Conservation (phyloP, 2,888 invertebrate genomes). For the Cataglyphis cursor region DNA sequence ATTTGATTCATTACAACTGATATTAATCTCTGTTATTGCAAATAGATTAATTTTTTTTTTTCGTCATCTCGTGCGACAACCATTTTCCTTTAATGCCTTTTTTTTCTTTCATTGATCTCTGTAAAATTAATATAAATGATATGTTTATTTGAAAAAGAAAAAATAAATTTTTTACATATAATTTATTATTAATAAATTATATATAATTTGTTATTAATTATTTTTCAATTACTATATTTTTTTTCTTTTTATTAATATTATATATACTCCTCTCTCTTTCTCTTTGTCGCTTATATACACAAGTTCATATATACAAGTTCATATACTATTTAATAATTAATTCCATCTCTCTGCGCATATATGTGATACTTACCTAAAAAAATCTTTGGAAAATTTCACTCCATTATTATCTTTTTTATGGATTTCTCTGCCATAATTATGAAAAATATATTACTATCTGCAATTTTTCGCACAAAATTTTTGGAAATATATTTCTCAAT, state of each 20-base stretch:
- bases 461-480: neutral
- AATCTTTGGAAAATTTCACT: neutral
- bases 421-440: neutral
- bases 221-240: neutral
- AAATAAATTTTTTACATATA: neutral
- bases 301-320: too few species aligned
- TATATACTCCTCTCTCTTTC: too few species aligned
- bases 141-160: neutral
- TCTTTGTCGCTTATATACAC: neutral
- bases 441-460: neutral
- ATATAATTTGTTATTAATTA: neutral
- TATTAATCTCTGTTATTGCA: neutral
- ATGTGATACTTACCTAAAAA: neutral
- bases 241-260: neutral
- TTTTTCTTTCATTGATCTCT: neutral
- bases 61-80: neutral
- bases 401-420: neutral
- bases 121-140: neutral
- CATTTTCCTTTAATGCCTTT: neutral
- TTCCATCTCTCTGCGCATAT: neutral
- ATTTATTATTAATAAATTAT: too few species aligned
- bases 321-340: neutral
- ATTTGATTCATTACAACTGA: neutral
- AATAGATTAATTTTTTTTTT: neutral
- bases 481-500: neutral